Base-by-base conservation (phyloP, 37 sponge, comb jelly and placozoan species). In the Eunapius fragilis region DNA sequence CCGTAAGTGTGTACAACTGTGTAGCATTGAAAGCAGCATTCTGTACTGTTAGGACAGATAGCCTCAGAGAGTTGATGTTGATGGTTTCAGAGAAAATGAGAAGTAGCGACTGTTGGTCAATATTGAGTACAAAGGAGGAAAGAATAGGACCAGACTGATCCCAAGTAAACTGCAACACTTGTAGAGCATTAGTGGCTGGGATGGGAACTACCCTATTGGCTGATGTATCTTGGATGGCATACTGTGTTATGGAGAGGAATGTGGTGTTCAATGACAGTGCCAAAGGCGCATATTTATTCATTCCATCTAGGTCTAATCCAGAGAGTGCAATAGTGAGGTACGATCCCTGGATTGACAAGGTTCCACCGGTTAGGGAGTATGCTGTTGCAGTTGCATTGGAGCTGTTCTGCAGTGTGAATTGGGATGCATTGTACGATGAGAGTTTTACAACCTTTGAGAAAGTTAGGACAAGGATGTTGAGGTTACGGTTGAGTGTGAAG, bases 41-140 rank as follows among this genome's bases (percentile, higher is more conserved):
- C 68, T 94, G 94, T 0, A 94, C 85, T 9, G 89, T 88, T 28
- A 94, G 26, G 5, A 26, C 85, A 74, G 94, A 82, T 3, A 72
- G 6, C 37, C 79, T 82, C 26, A 94, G 81, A 49, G 84, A 85
- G 3, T 35, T 30, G 27, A 85, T 78, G 19, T 85, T 50, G 27
- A 94, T 31, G 0, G 94, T 90, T 35, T 94, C 91, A 31, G 94
- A 90, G 86, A 94, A 94, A 26, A 50, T 86, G 35, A 94, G 89
- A 22, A 82, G 70, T 0, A 94, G 80, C 0, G 68, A 68, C 2
- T 72, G 75, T 14, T 37, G 37, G 50, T 91, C 88, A 10, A 94
- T 71, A 45, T 87, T 85, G 74, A 94, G 34, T 13, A 81, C 88
- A 76, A 94, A 94, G 23, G 70, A 72, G 3, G 76, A 71, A 14